These are phyloP conservation scores for Leptocoma aspasia DNA, from an alignment of 2,113 vertebrate species.

Conservation along the genomic window DNA sequence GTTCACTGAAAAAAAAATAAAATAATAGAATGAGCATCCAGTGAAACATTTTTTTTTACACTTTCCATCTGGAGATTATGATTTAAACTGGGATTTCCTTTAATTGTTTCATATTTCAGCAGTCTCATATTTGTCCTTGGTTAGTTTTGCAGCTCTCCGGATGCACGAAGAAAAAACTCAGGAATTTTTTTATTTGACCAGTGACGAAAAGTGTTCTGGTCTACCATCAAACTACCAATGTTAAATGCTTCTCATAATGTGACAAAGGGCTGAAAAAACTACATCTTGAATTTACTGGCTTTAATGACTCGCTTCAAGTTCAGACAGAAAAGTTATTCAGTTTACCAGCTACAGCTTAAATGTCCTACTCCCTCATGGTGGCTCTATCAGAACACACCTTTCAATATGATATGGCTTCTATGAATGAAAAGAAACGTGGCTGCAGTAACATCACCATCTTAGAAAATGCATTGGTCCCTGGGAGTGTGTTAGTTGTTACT, in stretches of 20 bases:
- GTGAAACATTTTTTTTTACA: background rate
- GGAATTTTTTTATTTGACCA: constrained; percentile 8
- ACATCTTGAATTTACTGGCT: background rate
- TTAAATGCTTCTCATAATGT: background rate
- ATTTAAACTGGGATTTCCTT: constrained; percentile 80
- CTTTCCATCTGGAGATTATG: constrained; percentile 51
- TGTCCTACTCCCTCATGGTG: background rate
- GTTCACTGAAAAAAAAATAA: background rate
- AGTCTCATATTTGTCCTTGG: constrained; percentile 50
- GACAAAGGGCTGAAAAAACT: background rate
- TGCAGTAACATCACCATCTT: background rate
- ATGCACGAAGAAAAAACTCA: constrained; percentile 37
- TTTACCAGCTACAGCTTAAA: background rate
- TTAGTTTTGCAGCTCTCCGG: constrained; percentile 61
- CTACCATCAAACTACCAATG: background rate
- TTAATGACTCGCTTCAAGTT: background rate
- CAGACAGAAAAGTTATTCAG: background rate
- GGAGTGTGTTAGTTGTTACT: background rate
- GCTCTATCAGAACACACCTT: background rate
- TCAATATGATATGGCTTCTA: background rate
- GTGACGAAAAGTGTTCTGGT: background rate
- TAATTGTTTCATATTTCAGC: constrained; percentile 78
- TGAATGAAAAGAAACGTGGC: background rate
- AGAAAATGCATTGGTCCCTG: background rate
- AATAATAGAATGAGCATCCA: background rate